Base-by-base conservation (phyloP, 2,888 invertebrate genomes). In the Gari tellinella region DNA sequence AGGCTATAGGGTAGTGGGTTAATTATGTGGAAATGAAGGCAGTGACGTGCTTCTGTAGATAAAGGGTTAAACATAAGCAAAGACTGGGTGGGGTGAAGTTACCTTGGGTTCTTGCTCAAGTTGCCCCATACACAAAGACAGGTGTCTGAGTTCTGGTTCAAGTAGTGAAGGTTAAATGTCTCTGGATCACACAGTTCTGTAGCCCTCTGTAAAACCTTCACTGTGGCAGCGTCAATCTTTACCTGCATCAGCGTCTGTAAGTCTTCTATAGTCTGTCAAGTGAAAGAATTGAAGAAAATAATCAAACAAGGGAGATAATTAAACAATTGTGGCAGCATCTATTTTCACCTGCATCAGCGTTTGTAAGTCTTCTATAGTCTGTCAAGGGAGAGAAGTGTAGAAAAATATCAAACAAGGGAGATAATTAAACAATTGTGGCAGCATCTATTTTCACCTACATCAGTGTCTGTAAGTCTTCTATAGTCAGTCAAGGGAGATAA, bases 31-130 rank as follows among this genome's bases (percentile, higher is more conserved):
- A n/a, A n/a, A n/a, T n/a, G n/a, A n/a, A n/a, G n/a, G n/a, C n/a
- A n/a, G n/a, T n/a, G n/a, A n/a, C n/a, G n/a, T n/a, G n/a, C n/a
- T n/a, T n/a, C n/a, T n/a, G 4, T 10, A 31, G 31, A 10, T 31
- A 31, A 31, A 31, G 31, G n/a, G 43, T 17, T 43, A 43, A 43
- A 7, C n/a, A n/a, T n/a, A n/a, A n/a, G n/a, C n/a, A n/a, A n/a
- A n/a, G n/a, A n/a, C n/a, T n/a, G 15, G 15, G 17, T 8, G 1
- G 23, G 1, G 7, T 8, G 31, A 14, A 88, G 17, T 46, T 74
- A 91, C 91, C 91, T 89, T n/a, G 91, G 91, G 80, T 92, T 92
- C 78, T 92, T 92, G 72, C 89, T 88, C 14, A 92, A 85, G 74
- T 92, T 92, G 37, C 91, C 92, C 92, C 92, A 92, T 38, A 90